Evolutionary conservation across 2,113 vertebrate genomes (phyloP), one percentile per base, ranked within the genome.

Genomic region (Pseudonaja textilis): DNA sequence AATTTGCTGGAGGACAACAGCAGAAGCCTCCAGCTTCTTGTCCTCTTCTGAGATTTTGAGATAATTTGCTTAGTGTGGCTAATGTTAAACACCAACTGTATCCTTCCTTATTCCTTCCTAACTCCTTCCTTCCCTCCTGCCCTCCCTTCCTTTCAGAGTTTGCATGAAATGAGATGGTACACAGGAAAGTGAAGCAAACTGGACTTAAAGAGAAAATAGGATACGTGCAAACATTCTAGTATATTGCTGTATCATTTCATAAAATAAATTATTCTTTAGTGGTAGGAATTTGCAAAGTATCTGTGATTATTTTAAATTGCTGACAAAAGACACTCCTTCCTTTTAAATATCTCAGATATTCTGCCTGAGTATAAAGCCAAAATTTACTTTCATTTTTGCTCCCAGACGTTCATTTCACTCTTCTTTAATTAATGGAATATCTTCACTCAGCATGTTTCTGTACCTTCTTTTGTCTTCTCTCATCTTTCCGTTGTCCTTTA

Each of bases 381-480:
- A 23, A 34, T 87, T 50, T 29, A 29, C 26, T 61, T n/a, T 91
- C 14, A 34, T 47, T 59, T 59, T 91, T 50, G 81, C 25, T 45
- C 25, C 55, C 39, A 87, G 81, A 26, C 29, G 50, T 87, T 39
- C n/a, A 18, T 55, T 39, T 34, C 39, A 74, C 50, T 85, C 50
- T 61, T 85, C 23, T 20, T 87, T 23, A 61, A 61, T 87, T 91
- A 91, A 91, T 56, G 55, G 18, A 87, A 85, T 61, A 12, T 61
- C 29, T 74, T 47, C 50, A 20, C 59, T 87, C 85, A 61, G 55
- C 56, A 23, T 50, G 18, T 61, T 45, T 23, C 10, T n/a, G 59
- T 47, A n/a, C 29, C 16, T 5, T 69, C 89, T 61, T 90, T 90
- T 90, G 89, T 90, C 89, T 90, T 90, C 59, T 47, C 29, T 61